Evolutionary conservation across 2,113 vertebrate genomes (phyloP).

Genomic region (Nibea coibor): DNA sequence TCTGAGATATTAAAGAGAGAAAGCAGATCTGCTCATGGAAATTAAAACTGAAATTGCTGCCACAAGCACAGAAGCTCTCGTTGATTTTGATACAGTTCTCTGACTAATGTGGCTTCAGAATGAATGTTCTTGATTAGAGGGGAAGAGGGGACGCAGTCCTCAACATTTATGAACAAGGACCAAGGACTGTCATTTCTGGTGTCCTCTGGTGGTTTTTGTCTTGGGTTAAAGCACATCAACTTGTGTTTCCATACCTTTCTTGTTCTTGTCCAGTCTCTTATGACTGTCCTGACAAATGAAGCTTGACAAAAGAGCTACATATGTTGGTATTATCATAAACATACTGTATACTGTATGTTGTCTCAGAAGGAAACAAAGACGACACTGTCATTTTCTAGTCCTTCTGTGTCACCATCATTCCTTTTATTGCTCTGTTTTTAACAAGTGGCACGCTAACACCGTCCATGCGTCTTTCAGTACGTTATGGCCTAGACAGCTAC

Average conservation of each 20-base stretch:
- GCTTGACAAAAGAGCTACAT: background rate
- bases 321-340: background rate
- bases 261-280: background rate
- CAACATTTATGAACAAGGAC: background rate
- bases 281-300: background rate
- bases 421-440: background rate
- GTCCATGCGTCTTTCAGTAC: background rate
- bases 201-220: background rate
- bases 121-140: background rate
- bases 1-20: slow-evolving; percentile 5
- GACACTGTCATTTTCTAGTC: background rate
- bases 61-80: slow-evolving; percentile 20
- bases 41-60: slow-evolving; percentile 6
- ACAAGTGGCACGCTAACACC: background rate
- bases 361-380: background rate
- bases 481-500: slow-evolving; percentile 1
- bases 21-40: slow-evolving; percentile 26
- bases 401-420: background rate
- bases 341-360: background rate
- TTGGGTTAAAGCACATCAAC: background rate
- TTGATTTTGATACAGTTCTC: background rate
- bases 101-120: slow-evolving; percentile 19
- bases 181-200: background rate
- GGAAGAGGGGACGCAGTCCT: background rate
- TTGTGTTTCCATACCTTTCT: background rate